A percentile compares a stretch with the other conserved stretches of the same genome.
Conservation (phyloP, 2,888 invertebrate genomes). For the Strigamia transsilvanica region DNA sequence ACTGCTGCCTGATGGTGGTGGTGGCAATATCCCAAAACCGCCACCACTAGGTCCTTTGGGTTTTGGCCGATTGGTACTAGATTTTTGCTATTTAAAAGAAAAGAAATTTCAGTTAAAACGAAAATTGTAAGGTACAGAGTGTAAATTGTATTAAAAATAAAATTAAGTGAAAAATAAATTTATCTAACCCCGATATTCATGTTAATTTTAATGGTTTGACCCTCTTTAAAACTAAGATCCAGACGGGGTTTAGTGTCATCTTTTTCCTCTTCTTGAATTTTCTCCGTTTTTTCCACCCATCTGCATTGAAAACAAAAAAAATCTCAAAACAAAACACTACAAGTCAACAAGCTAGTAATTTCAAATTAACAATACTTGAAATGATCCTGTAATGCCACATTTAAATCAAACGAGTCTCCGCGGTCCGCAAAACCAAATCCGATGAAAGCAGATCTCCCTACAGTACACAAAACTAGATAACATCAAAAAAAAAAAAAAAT, state of each 20-base stretch:
- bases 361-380: slow-evolving; percentile 73
- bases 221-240: slow-evolving; percentile 97
- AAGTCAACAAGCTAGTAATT: neutral
- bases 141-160: slow-evolving; percentile 6
- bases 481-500: slow-evolving; percentile 31
- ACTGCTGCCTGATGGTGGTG: slow-evolving; percentile 85
- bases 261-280: slow-evolving; percentile 76
- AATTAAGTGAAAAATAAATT: neutral
- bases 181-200: slow-evolving; percentile 88
- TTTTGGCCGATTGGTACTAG: slow-evolving; percentile 71
- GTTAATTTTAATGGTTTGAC: slow-evolving; percentile 99
- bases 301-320: slow-evolving; percentile 56
- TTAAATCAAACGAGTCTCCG: slow-evolving; percentile 98
- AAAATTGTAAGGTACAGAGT: neutral
- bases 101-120: neutral
- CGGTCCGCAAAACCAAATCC: slow-evolving; percentile 97
- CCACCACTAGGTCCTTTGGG: slow-evolving; percentile 67
- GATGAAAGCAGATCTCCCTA: slow-evolving; percentile 80
- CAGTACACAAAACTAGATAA: slow-evolving; percentile 49
- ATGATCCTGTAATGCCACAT: slow-evolving; percentile 97
- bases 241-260: slow-evolving; percentile 74
- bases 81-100: slow-evolving; percentile 57
- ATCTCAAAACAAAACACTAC: neutral
- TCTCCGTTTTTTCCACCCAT: slow-evolving; percentile 83
- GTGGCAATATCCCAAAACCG: slow-evolving; percentile 70